These are phyloP conservation scores for Cyprinodon diabolis DNA, from an alignment of 2,797 vertebrate genomes.

Conservation along the genomic window DNA sequence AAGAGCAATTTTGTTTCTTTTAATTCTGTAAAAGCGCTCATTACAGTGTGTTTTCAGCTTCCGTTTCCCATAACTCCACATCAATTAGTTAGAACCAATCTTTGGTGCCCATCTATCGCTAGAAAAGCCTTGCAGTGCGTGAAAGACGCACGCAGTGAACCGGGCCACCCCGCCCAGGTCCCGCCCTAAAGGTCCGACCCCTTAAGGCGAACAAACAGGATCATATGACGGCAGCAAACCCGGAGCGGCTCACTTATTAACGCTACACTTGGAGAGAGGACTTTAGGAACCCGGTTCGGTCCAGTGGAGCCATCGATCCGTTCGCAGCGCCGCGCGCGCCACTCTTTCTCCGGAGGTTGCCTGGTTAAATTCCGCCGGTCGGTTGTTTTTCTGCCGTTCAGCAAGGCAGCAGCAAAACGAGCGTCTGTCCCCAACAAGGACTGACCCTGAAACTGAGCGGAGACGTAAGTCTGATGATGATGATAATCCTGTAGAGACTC, in stretches of 20 bases:
- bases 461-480: slow-evolving; percentile 54
- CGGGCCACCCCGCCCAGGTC: slow-evolving; percentile 60
- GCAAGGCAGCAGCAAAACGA: slow-evolving; percentile 31
- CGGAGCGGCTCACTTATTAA: slow-evolving; percentile 7
- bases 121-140: not conserved
- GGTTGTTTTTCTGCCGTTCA: slow-evolving; percentile 4
- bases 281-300: slow-evolving; percentile 69
- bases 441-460: slow-evolving; percentile 22
- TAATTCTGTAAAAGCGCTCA: not conserved
- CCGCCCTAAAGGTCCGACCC: slow-evolving; percentile 50
- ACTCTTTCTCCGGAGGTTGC: slow-evolving; percentile 48
- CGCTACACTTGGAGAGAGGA: not conserved
- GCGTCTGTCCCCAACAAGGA: slow-evolving; percentile 32
- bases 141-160: not conserved
- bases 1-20: not conserved
- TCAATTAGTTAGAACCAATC: no score
- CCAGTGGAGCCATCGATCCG: slow-evolving; percentile 53
- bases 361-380: slow-evolving; percentile 9
- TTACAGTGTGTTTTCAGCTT: not conserved
- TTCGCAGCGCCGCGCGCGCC: slow-evolving; percentile 50
- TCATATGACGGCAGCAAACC: slow-evolving; percentile 73
- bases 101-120: not conserved
- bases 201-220: slow-evolving; percentile 43
- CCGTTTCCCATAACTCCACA: no score
- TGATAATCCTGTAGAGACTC: not conserved